phyloP scores from a whole-genome alignment of 2,888 invertebrate species.

The Pycnomerus fuliginosus region DNA sequence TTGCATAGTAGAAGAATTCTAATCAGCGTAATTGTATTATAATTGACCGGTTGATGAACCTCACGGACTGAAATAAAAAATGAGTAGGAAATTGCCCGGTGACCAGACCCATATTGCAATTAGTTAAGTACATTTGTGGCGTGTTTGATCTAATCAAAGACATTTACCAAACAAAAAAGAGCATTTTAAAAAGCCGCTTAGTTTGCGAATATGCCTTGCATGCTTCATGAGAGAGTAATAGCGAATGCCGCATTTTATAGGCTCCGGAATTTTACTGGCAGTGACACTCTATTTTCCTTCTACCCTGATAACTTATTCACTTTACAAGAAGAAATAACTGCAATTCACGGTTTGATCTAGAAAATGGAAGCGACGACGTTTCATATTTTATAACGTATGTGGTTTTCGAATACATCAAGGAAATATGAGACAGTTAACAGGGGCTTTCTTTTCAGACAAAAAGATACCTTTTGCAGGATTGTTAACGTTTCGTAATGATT shows the following conservation, averaged over 20 bases:
- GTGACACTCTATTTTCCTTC: constrained; percentile 22
- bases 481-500: too few species aligned
- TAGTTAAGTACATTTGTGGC: constrained; percentile 19
- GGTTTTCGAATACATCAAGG: constrained; percentile 19
- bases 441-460: too few species aligned
- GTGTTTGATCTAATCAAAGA: constrained; percentile 15
- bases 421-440: constrained; percentile 3
- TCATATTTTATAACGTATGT: constrained; percentile 19
- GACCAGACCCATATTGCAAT: constrained; percentile 8
- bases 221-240: constrained; percentile 8
- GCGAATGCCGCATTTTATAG: constrained; percentile 15
- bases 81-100: constrained; percentile 2
- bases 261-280: constrained; percentile 19
- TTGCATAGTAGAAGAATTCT: constrained; percentile 26
- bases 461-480: too few species aligned
- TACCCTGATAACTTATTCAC: constrained; percentile 23
- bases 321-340: constrained; percentile 24
- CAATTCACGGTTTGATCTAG: constrained; percentile 25
- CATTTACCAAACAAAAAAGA: constrained; percentile 4
- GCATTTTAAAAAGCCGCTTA: background rate
- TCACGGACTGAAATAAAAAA: constrained; percentile 2
- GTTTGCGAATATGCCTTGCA: background rate
- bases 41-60: constrained; percentile 16
- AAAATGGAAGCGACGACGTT: constrained; percentile 25
- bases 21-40: constrained; percentile 32